Conservation (phyloP, 1,140 invertebrate species). For the Calliopsis andreniformis region DNA sequence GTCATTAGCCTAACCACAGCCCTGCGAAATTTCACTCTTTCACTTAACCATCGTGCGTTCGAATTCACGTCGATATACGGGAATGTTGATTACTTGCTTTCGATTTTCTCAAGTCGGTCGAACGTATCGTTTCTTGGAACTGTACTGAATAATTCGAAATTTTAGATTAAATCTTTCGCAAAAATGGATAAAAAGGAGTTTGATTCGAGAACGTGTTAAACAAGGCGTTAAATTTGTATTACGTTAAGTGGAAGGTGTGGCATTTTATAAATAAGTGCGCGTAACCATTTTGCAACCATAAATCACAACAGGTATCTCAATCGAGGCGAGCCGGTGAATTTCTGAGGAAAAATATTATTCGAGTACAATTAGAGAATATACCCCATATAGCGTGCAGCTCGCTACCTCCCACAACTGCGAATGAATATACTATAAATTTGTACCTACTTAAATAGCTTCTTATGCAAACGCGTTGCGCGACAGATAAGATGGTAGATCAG, state of each 20-base stretch:
- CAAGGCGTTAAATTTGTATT: too few relatives aligned
- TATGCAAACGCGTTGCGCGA: not conserved
- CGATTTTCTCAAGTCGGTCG: not conserved
- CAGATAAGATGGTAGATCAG: not conserved
- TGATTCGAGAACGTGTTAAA: too few relatives aligned
- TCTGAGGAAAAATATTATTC: not conserved
- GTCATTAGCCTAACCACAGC: constrained; percentile 17
- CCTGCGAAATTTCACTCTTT: constrained; percentile 2
- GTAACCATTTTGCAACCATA: constrained; percentile 25
- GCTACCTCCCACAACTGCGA: not conserved
- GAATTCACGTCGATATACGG: not conserved
- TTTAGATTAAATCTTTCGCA: too few relatives aligned
- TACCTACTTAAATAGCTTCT: not conserved
- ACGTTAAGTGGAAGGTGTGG: not conserved
- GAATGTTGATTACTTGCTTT: constrained; percentile 6
- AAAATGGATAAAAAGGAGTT: too few relatives aligned
- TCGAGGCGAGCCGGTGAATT: not conserved
- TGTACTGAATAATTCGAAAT: too few relatives aligned
- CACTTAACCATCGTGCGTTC: not conserved
- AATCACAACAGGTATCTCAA: not conserved
- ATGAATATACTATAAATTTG: constrained; percentile 22
- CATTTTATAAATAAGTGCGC: constrained; percentile 4
- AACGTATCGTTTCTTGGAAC: too few relatives aligned
- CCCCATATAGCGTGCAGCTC: not conserved
- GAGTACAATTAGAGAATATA: constrained; percentile 16